A percentile compares a stretch with the other conserved stretches of the same genome.
These are phyloP conservation scores for Ormyrus thymus DNA, from an alignment of 2,888 invertebrate species.

Conservation along the genomic window DNA sequence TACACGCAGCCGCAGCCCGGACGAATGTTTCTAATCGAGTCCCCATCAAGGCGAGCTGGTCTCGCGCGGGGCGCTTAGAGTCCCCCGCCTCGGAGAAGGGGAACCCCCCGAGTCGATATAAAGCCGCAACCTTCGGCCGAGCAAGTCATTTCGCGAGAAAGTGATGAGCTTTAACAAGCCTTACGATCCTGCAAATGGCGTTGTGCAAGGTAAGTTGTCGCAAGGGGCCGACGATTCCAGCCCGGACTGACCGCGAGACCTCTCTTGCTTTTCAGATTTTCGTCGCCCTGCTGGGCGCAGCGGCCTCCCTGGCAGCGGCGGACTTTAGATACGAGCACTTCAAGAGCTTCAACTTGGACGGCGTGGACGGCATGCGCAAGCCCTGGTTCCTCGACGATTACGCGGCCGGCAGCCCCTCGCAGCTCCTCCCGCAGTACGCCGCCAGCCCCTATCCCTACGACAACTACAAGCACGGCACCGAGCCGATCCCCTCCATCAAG, in stretches of 20 bases:
- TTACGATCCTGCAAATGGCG: constrained; percentile 42
- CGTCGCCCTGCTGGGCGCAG: constrained; percentile 55
- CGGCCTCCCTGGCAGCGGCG: constrained; percentile 55
- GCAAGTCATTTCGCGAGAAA: constrained; percentile 69
- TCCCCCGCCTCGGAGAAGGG: neutral
- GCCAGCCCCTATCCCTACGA: constrained; percentile 16
- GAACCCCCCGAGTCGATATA: constrained; percentile 67
- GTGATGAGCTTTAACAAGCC: constrained; percentile 60
- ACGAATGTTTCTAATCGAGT: constrained; percentile 22
- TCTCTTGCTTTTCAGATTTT: constrained; percentile 55
- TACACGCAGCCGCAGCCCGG: neutral
- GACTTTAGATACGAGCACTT: constrained; percentile 55
- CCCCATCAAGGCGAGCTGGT: neutral
- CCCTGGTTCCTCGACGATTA: constrained; percentile 46
- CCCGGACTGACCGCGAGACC: neutral
- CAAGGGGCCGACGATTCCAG: too few species aligned
- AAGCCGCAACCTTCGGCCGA: constrained; percentile 63
- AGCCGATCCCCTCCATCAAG: constrained; percentile 56
- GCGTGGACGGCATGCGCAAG: constrained; percentile 21
- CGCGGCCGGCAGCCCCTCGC: constrained; percentile 18
- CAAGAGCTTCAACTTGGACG: constrained; percentile 44
- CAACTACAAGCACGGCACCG: constrained; percentile 37
- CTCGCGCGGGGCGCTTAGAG: neutral
- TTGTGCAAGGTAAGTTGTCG: constrained; percentile 32
- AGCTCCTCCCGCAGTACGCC: constrained; percentile 20